Evolutionary conservation across 2,113 vertebrate genomes (phyloP), one percentile per base, ranked within the genome.

Genomic region (Urocolius indicus): DNA sequence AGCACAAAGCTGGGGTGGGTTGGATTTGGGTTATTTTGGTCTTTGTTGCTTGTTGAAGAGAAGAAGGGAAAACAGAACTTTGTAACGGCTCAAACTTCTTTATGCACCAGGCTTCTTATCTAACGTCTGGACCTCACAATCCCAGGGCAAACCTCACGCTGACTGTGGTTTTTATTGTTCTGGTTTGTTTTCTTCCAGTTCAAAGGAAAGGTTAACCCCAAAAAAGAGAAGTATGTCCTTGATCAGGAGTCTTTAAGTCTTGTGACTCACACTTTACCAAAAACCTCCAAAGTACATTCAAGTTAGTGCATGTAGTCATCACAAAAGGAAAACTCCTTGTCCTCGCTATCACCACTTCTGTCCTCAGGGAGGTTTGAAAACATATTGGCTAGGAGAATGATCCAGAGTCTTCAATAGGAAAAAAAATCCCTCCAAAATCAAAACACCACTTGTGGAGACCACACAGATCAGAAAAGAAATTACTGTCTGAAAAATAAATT

Each of bases 111-210:
- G 19, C 71, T 80, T 72, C 86, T 94, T 91, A 94, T 90, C 85
- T 92, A 65, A 80, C 0, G 24, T 69, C 83, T 89, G 86, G 86
- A 86, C 65, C 80, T 78, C 75, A 73, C 74, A 74, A n/a, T 79
- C 38, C 54, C 55, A 72, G 45, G 72, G 84, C 82, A 95, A 92
- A 93, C 95, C 77, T 95, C 93, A 87, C 68, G 54, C 82, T 45
- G 19, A 76, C 13, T 65, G 89, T 84, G 94, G 65, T 65, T 93
- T 93, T 94, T 72, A 80, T 87, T 87, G 89, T 94, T 86, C 63
- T 96, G 89, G 80, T 94, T 93, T 94, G 69, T 91, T 94, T 89
- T 84, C 69, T 89, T 84, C 80, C 82, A 93, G 83, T 92, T 96
- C 85, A 96, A 94, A 93, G 90, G 66, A 75, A 93, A 94, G 76